Evolutionary conservation across 2,888 invertebrate genomes (phyloP), one percentile per base, ranked within the genome.

Genomic region (Bruchidius siliquastri): DNA sequence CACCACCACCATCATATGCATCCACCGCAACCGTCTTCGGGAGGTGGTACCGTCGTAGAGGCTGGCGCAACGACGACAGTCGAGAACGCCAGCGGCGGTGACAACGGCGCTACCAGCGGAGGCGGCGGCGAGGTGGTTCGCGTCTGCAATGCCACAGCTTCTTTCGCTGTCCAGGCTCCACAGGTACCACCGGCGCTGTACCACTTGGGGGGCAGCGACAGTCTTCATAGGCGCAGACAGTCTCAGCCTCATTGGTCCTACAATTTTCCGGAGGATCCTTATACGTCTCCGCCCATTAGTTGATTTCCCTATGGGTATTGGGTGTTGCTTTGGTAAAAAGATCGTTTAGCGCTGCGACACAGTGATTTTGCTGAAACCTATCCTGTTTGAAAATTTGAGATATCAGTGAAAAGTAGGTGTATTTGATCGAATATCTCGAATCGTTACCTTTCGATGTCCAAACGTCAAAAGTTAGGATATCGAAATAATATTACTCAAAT

Each of bases 51-150:
- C 70, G 49, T 49, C 6, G 49, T 18, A 1, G 13, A 1, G 49
- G 49, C 30, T 22, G 21, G 26, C 71, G 20, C 71, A 30, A 66
- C 74, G 73, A 21, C 76, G 77, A 70, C 81, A 79, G 71, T 75
- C 80, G 75, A 81, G 79, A 79, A 80, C 79, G 70, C 79, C 76
- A 68, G 78, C 81, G 2, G 20, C 74, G 66, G 76, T 75, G 18
- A 72, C 78, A 78, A 77, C 49, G 8, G 0, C 6, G 49, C 30
- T 30, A 8, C 30, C 8, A 30, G 18, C 49, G 49, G 49, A 3
- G 18, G 10, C 8, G 49, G 49, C 18, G 6, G 6, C 1, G 49
- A 49, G 49, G 49, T 49, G 18, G 18, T 49, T 1, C 49, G 49
- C 13, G 49, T 49, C 1, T 49, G 49, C 18, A 49, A 49, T 13